These are phyloP conservation scores for Cinclus mexicanus DNA, from an alignment of 2,113 vertebrate species.

Conservation along the genomic window DNA sequence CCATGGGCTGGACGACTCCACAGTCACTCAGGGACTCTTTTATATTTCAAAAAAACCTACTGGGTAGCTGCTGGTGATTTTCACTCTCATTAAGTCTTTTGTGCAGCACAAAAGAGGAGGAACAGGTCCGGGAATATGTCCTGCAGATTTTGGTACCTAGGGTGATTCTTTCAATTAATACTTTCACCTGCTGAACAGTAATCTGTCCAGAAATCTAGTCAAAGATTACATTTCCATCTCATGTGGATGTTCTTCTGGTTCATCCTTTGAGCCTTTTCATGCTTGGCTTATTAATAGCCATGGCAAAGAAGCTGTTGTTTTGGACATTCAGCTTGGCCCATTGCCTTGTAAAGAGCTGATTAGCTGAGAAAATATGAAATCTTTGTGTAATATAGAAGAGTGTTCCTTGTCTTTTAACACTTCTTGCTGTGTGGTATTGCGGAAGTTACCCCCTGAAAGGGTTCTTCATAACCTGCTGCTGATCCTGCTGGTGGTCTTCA, in stretches of 20 bases:
- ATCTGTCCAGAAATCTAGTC: neutral
- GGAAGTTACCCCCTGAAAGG: neutral
- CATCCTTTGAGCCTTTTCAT: neutral
- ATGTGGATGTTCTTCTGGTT: neutral
- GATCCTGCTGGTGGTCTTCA: neutral
- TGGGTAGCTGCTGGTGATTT: neutral
- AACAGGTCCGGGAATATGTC: neutral
- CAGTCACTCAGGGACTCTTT: neutral
- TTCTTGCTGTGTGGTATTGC: neutral
- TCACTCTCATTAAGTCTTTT: neutral
- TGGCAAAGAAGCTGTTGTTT: neutral
- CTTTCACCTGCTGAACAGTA: slow-evolving; percentile 15
- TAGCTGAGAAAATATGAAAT: neutral
- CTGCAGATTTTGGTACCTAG: neutral
- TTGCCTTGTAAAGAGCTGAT: neutral
- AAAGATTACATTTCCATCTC: neutral
- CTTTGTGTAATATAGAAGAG: neutral
- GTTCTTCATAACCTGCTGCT: neutral
- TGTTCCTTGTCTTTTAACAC: neutral
- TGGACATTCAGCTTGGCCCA: neutral
- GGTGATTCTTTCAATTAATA: slow-evolving; percentile 10
- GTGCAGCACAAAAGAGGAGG: neutral
- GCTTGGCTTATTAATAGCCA: neutral
- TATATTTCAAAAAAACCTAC: neutral
- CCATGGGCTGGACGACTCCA: neutral